Base-by-base conservation (phyloP, 2,113 vertebrate genomes). In the Tetrao urogallus region DNA sequence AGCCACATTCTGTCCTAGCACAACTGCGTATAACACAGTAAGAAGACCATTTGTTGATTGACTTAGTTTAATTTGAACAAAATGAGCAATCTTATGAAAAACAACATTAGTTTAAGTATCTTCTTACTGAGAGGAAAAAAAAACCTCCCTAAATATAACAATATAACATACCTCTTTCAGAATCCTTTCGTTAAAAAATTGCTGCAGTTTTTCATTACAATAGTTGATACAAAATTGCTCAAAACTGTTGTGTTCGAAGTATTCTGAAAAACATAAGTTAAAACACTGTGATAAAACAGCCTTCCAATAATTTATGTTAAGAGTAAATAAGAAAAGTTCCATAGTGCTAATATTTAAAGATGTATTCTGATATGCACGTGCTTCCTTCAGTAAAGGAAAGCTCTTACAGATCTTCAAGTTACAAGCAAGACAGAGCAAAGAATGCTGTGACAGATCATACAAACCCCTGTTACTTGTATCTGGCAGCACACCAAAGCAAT, bases 161-260 rank as follows among this genome's bases (percentile, higher is more conserved):
- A 50, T 36, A 83, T 38, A 70, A 83, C 95, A 98, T 98, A 99
- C 99, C 99, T 99, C 99, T 96, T 99, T 99, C 74, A 99, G 98
- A 96, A 99, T 99, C 84, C 99, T 98, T 97, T 99, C 99, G 25
- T 99, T 99, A 97, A 99, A 99, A 97, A 99, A 99, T 83, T 99
- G 99, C 92, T 99, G 99, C 92, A 99, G 98, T 69, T 99, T 99
- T 98, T 99, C 99, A 95, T 99, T 99, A 96, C 99, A 99, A 97
- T 99, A 99, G 98, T 99, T 99, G 97, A 99, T 99, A 97, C 99
- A 99, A 97, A 99, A 99, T 74, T 99, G 99, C 97, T 99, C 99
- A 89, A 99, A 99, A 97, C 99, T 99, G 98, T 99, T 99, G 98
- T 99, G 99, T 93, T 99, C 99, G 97, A 99, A 99, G 96, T 99